Evolutionary conservation across 2,797 vertebrate species (phyloP).

Genomic region (Botia almorhae): DNA sequence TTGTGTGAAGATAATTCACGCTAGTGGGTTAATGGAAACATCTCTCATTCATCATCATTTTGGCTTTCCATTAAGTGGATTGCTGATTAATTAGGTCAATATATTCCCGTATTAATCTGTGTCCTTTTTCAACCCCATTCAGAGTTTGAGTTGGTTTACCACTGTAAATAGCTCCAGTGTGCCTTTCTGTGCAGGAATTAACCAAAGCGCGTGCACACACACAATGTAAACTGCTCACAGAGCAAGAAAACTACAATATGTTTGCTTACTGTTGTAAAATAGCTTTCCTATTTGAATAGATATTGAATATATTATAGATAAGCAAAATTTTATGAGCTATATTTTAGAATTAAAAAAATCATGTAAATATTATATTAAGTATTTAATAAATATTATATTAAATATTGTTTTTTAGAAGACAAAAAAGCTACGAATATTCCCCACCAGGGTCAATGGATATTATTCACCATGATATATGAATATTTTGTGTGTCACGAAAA

Average conservation of each 20-base stretch:
- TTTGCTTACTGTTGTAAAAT: slow-evolving; percentile 28
- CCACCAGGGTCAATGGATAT: too few species aligned
- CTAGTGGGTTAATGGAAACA: slow-evolving; percentile 10
- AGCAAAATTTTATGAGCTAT: neutral
- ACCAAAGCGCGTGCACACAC: neutral
- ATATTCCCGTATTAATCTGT: neutral
- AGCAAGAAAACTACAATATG: slow-evolving; percentile 14
- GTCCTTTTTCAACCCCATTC: neutral
- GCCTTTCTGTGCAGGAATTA: neutral
- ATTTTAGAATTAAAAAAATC: too few species aligned
- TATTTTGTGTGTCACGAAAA: too few species aligned
- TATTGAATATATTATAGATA: slow-evolving; percentile 20
- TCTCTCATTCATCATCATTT: neutral
- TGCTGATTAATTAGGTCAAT: neutral
- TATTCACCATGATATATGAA: too few species aligned
- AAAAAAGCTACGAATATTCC: too few species aligned
- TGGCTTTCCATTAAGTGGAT: slow-evolving; percentile 4
- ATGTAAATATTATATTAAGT: too few species aligned
- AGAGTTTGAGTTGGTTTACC: neutral
- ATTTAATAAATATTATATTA: too few species aligned
- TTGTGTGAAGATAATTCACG: neutral
- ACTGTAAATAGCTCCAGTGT: neutral
- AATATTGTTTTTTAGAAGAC: too few species aligned
- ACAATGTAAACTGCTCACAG: neutral
- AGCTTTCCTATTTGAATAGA: slow-evolving; percentile 36